These are phyloP conservation scores for Sycophila texana DNA, from an alignment of 2,888 invertebrate species.

Conservation along the genomic window DNA sequence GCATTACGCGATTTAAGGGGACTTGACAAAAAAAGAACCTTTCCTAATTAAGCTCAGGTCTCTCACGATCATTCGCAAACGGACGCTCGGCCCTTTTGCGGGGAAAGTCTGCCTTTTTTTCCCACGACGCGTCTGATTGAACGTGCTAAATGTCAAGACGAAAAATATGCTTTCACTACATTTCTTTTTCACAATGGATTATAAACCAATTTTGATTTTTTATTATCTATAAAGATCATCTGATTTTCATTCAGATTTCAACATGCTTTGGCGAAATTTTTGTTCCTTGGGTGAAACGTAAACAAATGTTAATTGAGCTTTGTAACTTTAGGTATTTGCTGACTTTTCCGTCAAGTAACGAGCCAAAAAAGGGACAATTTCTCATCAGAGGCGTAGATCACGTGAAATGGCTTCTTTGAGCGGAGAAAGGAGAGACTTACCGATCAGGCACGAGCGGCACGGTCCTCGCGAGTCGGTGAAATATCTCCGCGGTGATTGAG, in stretches of 20 bases:
- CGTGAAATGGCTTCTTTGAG: too few relatives aligned
- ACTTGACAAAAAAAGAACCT: constrained; percentile 67
- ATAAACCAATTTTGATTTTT: too few relatives aligned
- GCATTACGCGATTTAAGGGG: constrained; percentile 72
- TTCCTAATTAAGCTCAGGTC: constrained; percentile 71
- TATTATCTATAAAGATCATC: too few relatives aligned
- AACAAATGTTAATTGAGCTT: too few relatives aligned
- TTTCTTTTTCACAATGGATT: too few relatives aligned
- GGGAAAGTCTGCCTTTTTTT: constrained; percentile 60
- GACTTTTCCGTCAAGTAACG: too few relatives aligned
- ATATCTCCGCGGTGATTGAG: constrained; percentile 75
- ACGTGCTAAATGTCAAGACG: constrained; percentile 55
- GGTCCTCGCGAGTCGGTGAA: constrained; percentile 68
- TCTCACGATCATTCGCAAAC: constrained; percentile 54
- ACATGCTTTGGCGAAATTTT: too few relatives aligned
- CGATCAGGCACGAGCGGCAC: constrained; percentile 60
- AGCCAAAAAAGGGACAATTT: too few relatives aligned
- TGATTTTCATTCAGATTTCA: too few relatives aligned
- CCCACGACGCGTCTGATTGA: constrained; percentile 46
- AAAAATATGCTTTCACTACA: constrained; percentile 32
- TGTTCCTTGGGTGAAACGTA: too few relatives aligned
- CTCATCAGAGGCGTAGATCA: too few relatives aligned
- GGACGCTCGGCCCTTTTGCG: constrained; percentile 66
- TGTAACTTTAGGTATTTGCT: too few relatives aligned
- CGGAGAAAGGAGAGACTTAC: constrained; percentile 50